Evolutionary conservation across 2,888 invertebrate genomes (phyloP).

Genomic region (Erebia palarica): DNA sequence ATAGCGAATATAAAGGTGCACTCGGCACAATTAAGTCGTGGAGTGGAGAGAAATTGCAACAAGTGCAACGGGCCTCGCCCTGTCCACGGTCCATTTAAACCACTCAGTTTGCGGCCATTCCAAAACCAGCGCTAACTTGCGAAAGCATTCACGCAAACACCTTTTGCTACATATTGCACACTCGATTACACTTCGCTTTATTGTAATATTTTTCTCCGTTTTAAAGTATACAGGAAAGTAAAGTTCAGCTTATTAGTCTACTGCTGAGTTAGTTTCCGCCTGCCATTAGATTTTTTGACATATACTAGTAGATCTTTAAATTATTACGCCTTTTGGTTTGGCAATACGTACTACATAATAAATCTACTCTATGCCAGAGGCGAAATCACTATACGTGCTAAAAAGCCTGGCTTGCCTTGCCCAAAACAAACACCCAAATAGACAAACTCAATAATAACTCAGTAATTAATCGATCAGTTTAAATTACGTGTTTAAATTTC

Average conservation of each 20-base stretch:
- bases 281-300: background rate
- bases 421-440: too few relatives aligned
- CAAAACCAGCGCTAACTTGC: conserved; percentile 55
- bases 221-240: conserved; percentile 2
- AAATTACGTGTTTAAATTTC: too few relatives aligned
- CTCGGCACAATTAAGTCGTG: conserved; percentile 72
- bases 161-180: conserved; percentile 48
- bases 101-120: conserved; percentile 63
- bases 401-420: too few relatives aligned
- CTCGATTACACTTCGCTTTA: conserved; percentile 42
- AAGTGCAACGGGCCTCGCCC: conserved; percentile 70
- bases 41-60: conserved; percentile 76
- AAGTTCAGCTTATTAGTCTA: background rate
- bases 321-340: background rate
- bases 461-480: too few relatives aligned
- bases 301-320: background rate
- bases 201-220: conserved; percentile 25
- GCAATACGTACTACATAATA: background rate
- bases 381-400: too few relatives aligned
- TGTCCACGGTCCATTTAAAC: conserved; percentile 76
- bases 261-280: background rate
- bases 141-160: conserved; percentile 54
- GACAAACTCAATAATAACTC: too few relatives aligned
- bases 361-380: too few relatives aligned
- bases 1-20: conserved; percentile 68